These are phyloP conservation scores for Polietes domitor DNA, from an alignment of 2,888 invertebrate species.

Conservation along the genomic window DNA sequence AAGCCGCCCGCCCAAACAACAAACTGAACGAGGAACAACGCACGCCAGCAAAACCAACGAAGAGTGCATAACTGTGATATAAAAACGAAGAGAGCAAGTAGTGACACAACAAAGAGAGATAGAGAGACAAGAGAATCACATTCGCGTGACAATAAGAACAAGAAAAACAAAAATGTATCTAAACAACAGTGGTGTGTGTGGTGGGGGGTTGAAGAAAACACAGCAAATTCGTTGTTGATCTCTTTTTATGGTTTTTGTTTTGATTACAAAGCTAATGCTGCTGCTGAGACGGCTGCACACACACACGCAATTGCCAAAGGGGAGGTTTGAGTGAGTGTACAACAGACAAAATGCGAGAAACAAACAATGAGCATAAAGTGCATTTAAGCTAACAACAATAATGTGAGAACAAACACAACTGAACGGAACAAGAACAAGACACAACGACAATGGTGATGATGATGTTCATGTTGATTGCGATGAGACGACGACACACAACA, in stretches of 20 bases:
- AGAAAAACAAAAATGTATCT: background rate
- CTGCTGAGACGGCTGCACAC: background rate
- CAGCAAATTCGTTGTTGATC: background rate
- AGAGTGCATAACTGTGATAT: background rate
- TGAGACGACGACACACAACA: background rate
- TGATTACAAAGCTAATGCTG: slow-evolving; percentile 53
- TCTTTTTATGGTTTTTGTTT: slow-evolving; percentile 63
- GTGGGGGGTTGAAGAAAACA: too few relatives aligned
- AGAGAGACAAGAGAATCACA: background rate
- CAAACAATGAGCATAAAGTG: slow-evolving; percentile 1
- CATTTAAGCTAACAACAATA: slow-evolving; percentile 7
- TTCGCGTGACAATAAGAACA: too few relatives aligned
- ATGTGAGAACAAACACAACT: background rate
- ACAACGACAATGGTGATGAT: too few relatives aligned
- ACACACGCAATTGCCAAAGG: too few relatives aligned
- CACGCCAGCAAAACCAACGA: background rate
- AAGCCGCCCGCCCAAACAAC: background rate
- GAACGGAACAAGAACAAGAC: slow-evolving; percentile 3
- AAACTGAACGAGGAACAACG: background rate
- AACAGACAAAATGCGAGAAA: background rate
- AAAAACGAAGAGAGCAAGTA: background rate
- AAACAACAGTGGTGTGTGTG: background rate
- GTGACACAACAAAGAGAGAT: background rate
- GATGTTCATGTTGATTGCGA: too few relatives aligned
- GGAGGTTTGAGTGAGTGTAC: slow-evolving; percentile 17